Evolutionary conservation across 2,888 invertebrate genomes (phyloP).

Genomic region (Eupithecia vulgata): DNA sequence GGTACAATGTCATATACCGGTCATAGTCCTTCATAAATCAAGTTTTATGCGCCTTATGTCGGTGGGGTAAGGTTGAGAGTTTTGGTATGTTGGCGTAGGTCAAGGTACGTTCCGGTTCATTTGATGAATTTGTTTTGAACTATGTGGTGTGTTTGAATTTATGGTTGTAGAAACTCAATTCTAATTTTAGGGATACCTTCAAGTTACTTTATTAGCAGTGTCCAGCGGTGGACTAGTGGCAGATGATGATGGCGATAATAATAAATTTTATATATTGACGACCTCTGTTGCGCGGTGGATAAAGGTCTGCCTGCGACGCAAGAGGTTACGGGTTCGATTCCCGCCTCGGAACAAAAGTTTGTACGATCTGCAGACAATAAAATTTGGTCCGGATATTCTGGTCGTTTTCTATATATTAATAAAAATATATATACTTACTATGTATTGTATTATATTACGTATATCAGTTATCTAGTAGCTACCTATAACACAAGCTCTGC

Average conservation of each 20-base stretch:
- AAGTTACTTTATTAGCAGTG: not conserved
- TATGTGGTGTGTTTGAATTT: not conserved
- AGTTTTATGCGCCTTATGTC: constrained; percentile 21
- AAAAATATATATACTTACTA: too few species aligned
- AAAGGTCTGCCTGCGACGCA: too few species aligned
- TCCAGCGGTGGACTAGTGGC: not conserved
- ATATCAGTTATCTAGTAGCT: too few species aligned
- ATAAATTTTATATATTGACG: too few species aligned
- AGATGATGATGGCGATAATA: not conserved
- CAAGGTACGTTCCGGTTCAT: constrained; percentile 16
- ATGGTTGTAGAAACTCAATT: not conserved
- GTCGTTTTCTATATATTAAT: too few species aligned
- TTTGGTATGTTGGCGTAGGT: constrained; percentile 34
- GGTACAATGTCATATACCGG: constrained; percentile 33
- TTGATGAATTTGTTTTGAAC: constrained; percentile 17
- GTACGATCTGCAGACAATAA: too few species aligned
- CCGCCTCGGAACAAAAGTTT: too few species aligned
- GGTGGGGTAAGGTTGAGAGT: constrained; percentile 27
- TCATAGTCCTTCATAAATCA: constrained; percentile 37
- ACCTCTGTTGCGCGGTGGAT: too few species aligned
- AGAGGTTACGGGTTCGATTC: too few species aligned
- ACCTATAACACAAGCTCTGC: too few species aligned
- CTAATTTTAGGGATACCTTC: not conserved
- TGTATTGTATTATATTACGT: too few species aligned
- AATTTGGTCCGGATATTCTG: too few species aligned